Conservation (phyloP, 2,113 vertebrate genomes). For the Ctenodactylus gundi region DNA sequence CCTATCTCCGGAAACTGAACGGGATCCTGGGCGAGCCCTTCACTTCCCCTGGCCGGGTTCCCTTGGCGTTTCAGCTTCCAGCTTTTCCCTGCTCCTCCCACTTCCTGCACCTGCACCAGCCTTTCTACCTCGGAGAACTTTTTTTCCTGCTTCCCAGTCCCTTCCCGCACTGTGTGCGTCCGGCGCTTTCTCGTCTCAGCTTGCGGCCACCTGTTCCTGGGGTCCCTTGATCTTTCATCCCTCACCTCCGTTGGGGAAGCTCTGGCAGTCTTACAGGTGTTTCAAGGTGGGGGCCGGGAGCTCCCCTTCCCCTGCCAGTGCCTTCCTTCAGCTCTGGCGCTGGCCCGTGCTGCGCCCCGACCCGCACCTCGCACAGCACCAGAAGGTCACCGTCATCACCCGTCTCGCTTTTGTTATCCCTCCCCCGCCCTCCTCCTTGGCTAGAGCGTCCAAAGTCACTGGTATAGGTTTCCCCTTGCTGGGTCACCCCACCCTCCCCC, state of each 20-base stretch:
- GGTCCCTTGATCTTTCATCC: not conserved
- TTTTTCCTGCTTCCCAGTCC: not conserved
- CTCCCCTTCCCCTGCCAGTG: no score
- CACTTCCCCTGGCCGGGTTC: not conserved
- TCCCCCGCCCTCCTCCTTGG: not conserved
- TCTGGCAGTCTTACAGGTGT: not conserved
- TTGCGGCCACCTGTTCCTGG: not conserved
- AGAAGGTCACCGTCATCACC: not conserved
- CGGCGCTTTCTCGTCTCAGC: not conserved
- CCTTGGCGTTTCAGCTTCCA: not conserved
- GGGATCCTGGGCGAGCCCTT: not conserved
- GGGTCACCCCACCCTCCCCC: slow-evolving; percentile 67
- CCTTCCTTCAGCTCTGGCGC: no score
- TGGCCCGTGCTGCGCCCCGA: not conserved
- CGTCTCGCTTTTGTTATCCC: not conserved
- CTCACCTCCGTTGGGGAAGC: not conserved
- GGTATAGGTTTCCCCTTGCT: not conserved
- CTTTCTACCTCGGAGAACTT: not conserved
- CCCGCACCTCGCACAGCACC: not conserved
- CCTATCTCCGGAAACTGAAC: not conserved
- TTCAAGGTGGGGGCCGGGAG: not conserved
- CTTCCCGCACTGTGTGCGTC: not conserved
- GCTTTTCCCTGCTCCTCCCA: not conserved
- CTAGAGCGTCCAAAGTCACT: rapidly evolving
- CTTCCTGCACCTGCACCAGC: not conserved